phyloP scores from a whole-genome alignment of 2,888 invertebrate species.

The Calliopum simillimum region DNA sequence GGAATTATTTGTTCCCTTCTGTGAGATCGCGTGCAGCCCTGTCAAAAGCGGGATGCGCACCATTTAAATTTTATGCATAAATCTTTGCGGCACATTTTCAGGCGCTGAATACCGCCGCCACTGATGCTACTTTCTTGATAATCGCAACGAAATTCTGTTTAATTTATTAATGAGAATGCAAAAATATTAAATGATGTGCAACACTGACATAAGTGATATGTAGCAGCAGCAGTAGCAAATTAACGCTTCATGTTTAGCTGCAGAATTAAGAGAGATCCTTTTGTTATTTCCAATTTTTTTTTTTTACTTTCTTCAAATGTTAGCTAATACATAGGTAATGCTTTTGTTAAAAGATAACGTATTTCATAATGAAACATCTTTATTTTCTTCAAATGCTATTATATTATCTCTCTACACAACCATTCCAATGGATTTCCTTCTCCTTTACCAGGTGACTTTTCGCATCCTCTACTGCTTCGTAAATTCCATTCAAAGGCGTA shows the following conservation, averaged over 20 bases:
- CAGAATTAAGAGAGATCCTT: conserved; percentile 10
- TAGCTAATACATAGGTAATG: too few species aligned
- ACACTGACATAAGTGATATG: conserved; percentile 37
- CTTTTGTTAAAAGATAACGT: too few species aligned
- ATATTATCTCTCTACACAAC: too few species aligned
- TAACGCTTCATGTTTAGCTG: conserved; percentile 58
- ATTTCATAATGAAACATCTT: too few species aligned
- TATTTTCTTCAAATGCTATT: too few species aligned
- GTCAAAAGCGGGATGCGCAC: conserved; percentile 49
- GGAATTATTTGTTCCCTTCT: neutral
- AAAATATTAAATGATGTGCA: conserved; percentile 40
- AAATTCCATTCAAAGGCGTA: too few species aligned
- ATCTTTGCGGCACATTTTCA: conserved; percentile 40
- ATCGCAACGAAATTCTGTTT: conserved; percentile 49
- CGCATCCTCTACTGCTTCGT: too few species aligned
- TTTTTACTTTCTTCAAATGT: conserved; percentile 39
- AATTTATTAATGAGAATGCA: conserved; percentile 60
- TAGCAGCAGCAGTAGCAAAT: conserved; percentile 50
- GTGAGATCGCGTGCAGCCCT: conserved; percentile 49
- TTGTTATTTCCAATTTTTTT: conserved; percentile 13
- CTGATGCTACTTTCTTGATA: neutral
- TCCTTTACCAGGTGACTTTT: too few species aligned
- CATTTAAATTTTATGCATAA: conserved; percentile 50
- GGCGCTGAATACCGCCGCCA: neutral
- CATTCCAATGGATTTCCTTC: too few species aligned